Evolutionary conservation across 2,113 vertebrate genomes (phyloP).

Genomic region (Octodon degus): DNA sequence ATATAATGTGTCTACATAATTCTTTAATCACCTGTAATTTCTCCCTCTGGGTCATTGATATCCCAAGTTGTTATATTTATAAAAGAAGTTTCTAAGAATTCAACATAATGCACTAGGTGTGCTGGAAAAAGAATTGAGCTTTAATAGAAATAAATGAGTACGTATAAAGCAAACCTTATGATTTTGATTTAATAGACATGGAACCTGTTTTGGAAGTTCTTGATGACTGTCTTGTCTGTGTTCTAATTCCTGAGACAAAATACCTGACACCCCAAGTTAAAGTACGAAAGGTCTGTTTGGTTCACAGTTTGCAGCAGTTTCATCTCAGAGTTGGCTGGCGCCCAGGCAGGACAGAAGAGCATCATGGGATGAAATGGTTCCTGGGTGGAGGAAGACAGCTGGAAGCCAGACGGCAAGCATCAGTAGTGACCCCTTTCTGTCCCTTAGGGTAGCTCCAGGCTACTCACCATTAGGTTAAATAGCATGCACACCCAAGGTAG

Average conservation of each 20-base stretch:
- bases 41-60: not conserved
- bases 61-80: not conserved
- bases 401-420: not conserved
- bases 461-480: not conserved
- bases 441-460: not conserved
- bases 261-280: not conserved
- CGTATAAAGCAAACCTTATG: not conserved
- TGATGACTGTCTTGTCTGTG: not conserved
- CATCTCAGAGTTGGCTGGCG: not conserved
- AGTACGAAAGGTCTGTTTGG: not conserved
- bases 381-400: not conserved
- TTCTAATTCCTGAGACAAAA: not conserved
- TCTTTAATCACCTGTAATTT: not conserved
- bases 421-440: not conserved
- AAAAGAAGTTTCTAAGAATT: not conserved
- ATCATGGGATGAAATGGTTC: not conserved
- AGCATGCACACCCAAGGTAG: not conserved
- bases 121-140: not conserved
- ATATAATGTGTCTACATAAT: not conserved
- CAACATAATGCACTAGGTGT: not conserved
- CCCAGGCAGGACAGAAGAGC: not conserved
- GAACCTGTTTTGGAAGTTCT: not conserved
- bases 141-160: not conserved
- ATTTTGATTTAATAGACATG: not conserved
- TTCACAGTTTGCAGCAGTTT: not conserved